Evolutionary conservation across 2,888 invertebrate species (phyloP).

Genomic region (Fragum fragum): DNA sequence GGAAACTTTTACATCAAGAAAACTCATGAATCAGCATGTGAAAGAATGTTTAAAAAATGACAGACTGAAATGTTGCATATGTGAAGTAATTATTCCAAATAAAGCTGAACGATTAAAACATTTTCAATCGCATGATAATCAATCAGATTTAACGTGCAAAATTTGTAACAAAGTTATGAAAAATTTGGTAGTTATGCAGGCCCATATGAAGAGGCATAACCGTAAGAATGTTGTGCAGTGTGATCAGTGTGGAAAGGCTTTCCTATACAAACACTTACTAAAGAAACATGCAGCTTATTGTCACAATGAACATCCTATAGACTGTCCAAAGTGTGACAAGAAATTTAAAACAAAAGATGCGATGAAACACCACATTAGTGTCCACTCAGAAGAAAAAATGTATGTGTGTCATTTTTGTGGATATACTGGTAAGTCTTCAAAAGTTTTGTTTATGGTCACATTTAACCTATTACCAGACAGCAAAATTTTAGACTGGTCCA

Average conservation of each 20-base stretch:
- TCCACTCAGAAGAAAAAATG: conserved; percentile 48
- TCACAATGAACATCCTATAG: conserved; percentile 17
- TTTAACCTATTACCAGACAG: too few species aligned
- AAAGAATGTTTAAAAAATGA: conserved; percentile 46
- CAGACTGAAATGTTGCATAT: conserved; percentile 43
- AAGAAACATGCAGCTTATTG: conserved; percentile 47
- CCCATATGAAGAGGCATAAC: conserved; percentile 45
- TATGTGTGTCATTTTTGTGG: conserved; percentile 60
- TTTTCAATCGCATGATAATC: conserved; percentile 41
- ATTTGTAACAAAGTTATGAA: conserved; percentile 40
- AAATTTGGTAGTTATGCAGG: conserved; percentile 26
- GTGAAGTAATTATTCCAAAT: conserved; percentile 23
- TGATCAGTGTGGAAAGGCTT: conserved; percentile 58
- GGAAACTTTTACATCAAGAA: conserved; percentile 8
- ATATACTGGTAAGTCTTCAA: conserved; percentile 49
- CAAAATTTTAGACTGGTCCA: too few species aligned
- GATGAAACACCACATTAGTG: conserved; percentile 39
- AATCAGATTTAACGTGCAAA: conserved; percentile 37
- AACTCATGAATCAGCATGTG: conserved; percentile 17
- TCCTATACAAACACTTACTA: conserved; percentile 29
- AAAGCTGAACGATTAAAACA: conserved; percentile 30
- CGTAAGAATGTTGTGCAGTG: conserved; percentile 49
- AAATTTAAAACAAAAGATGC: conserved; percentile 46
- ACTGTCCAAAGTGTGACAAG: conserved; percentile 45
- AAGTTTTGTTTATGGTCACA: too few species aligned